These are phyloP conservation scores for Echinops telfairi DNA, from an alignment of 2,113 vertebrate species.

Conservation along the genomic window DNA sequence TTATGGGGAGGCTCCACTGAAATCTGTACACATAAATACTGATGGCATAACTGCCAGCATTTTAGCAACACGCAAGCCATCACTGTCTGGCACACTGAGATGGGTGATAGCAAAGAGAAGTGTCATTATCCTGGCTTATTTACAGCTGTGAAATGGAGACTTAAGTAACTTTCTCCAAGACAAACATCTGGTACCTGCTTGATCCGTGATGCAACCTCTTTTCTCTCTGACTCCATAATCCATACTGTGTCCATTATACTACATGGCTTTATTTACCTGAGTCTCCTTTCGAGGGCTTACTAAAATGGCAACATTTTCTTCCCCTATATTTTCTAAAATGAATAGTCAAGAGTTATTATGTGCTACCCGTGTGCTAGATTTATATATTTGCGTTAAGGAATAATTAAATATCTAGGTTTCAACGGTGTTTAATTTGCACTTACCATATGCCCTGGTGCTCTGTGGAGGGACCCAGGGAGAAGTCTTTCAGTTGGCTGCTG, in stretches of 20 bases:
- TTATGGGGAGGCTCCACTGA: background rate
- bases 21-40: background rate
- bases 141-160: background rate
- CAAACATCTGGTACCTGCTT: background rate
- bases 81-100: background rate
- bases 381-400: constrained; percentile 33
- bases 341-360: background rate
- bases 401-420: constrained; percentile 63
- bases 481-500: constrained; percentile 13
- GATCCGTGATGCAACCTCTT: background rate
- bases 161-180: constrained; percentile 48
- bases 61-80: background rate
- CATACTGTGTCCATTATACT: background rate
- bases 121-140: background rate
- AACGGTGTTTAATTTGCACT: constrained; percentile 71
- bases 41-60: background rate
- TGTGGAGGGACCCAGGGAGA: background rate
- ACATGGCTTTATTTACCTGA: background rate
- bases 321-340: constrained; percentile 22
- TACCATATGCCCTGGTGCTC: constrained; percentile 53
- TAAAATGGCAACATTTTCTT: background rate
- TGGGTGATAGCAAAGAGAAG: background rate
- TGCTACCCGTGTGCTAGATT: constrained; percentile 35
- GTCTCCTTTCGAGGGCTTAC: constrained; percentile 10
- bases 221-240: background rate